phyloP scores from a whole-genome alignment of 1,140 invertebrate genomes.

The Drosophila pectinifera region DNA sequence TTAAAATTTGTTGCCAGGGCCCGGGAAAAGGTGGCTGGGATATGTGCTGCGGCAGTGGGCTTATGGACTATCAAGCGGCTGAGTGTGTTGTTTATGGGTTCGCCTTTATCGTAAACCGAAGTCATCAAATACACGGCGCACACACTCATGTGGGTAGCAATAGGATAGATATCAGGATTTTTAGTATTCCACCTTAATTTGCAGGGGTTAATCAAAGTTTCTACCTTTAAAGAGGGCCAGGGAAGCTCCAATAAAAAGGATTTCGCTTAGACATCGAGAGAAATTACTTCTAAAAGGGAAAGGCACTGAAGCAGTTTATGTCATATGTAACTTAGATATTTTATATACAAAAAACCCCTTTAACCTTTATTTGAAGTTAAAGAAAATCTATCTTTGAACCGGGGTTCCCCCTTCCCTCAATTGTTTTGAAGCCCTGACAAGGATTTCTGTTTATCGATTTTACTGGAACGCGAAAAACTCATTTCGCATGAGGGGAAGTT shows the following conservation, averaged over 20 bases:
- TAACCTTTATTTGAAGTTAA: background rate
- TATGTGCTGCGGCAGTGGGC: slow-evolving; percentile 12
- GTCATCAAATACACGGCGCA: slow-evolving; percentile 35
- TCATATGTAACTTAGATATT: background rate
- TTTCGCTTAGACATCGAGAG: background rate
- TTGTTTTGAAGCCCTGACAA: slow-evolving; percentile 6
- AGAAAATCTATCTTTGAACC: background rate
- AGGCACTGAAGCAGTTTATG: background rate
- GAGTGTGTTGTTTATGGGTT: slow-evolving; percentile 43
- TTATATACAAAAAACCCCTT: no score
- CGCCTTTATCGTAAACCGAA: slow-evolving; percentile 46
- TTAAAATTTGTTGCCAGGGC: slow-evolving; percentile 42
- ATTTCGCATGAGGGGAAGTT: slow-evolving; percentile 49
- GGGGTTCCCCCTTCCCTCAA: background rate
- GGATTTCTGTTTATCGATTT: slow-evolving; percentile 29
- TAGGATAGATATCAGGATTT: slow-evolving; percentile 31
- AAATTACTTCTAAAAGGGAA: background rate
- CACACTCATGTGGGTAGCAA: slow-evolving; percentile 31
- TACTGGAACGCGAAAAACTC: slow-evolving; percentile 31
- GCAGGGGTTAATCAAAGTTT: slow-evolving; percentile 22
- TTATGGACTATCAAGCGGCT: slow-evolving; percentile 41
- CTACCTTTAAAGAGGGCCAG: background rate
- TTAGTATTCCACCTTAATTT: slow-evolving; percentile 40
- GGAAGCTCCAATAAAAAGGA: background rate
- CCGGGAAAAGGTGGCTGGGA: slow-evolving; percentile 21